Percentiles rank a stretch among this genome's conserved stretches.
Conservation (phyloP, 2,888 invertebrate genomes). For the Tachina lurida region DNA sequence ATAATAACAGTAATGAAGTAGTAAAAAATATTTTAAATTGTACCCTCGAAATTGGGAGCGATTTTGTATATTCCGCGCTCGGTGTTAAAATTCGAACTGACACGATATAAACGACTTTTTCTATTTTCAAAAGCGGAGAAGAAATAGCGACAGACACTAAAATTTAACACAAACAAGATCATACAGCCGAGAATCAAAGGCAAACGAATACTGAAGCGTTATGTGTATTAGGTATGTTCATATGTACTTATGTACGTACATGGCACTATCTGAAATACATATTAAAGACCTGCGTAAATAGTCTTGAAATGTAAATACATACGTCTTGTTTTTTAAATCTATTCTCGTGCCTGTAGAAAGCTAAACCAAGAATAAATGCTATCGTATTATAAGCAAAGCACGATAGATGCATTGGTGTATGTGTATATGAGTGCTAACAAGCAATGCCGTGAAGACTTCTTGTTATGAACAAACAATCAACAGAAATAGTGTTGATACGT, state of each 20-base stretch:
- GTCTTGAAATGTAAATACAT: no score
- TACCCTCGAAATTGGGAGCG: not conserved
- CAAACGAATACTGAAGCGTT: conserved; percentile 35
- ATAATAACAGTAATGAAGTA: not conserved
- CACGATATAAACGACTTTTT: conserved; percentile 37
- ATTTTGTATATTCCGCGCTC: conserved; percentile 60
- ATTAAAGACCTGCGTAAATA: no score
- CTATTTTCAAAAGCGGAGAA: conserved; percentile 43
- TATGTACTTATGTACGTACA: conserved; percentile 11
- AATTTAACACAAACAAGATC: conserved; percentile 41
- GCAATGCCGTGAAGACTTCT: no score
- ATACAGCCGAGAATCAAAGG: conserved; percentile 53
- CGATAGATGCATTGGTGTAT: no score
- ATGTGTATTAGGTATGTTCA: not conserved
- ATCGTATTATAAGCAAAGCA: no score
- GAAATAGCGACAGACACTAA: conserved; percentile 9
- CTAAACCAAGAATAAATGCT: no score
- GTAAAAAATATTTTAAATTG: conserved; percentile 18
- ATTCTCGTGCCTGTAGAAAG: no score
- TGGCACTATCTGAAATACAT: conserved; percentile 61
- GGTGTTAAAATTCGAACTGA: conserved; percentile 68
- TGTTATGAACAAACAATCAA: no score
- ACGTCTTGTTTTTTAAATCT: no score
- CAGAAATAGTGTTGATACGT: no score
- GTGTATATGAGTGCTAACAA: no score